These are phyloP conservation scores for Pavo muticus DNA, from an alignment of 2,113 vertebrate species.

Conservation along the genomic window DNA sequence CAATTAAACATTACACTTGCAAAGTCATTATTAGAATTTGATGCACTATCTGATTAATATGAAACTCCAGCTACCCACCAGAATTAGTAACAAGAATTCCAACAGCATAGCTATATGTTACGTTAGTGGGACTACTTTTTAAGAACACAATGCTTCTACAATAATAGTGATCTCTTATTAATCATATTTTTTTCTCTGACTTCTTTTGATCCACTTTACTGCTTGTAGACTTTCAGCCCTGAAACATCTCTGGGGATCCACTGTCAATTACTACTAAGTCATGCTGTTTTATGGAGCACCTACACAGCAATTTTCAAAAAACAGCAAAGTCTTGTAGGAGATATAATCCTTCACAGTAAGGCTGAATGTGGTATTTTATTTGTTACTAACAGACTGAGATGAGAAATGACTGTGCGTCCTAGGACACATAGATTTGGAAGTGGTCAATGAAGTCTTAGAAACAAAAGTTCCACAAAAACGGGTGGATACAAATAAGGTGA, in stretches of 20 bases:
- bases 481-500: neutral
- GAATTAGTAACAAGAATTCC: neutral
- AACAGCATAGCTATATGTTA: neutral
- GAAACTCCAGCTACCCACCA: neutral
- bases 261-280: neutral
- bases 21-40: neutral
- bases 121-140: neutral
- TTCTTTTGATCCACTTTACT: neutral
- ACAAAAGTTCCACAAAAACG: neutral
- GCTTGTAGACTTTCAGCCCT: neutral
- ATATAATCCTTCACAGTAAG: neutral
- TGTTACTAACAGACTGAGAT: neutral
- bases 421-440: neutral
- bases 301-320: neutral
- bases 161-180: neutral
- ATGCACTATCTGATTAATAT: neutral
- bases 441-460: neutral
- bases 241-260: neutral
- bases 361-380: accelerated
- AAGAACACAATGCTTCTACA: neutral
- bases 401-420: neutral
- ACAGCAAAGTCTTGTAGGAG: neutral
- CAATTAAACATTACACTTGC: neutral
- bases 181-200: neutral
- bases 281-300: neutral